These are phyloP conservation scores for Drosophila nasuta DNA, from an alignment of 1,140 invertebrate genomes.

Conservation along the genomic window DNA sequence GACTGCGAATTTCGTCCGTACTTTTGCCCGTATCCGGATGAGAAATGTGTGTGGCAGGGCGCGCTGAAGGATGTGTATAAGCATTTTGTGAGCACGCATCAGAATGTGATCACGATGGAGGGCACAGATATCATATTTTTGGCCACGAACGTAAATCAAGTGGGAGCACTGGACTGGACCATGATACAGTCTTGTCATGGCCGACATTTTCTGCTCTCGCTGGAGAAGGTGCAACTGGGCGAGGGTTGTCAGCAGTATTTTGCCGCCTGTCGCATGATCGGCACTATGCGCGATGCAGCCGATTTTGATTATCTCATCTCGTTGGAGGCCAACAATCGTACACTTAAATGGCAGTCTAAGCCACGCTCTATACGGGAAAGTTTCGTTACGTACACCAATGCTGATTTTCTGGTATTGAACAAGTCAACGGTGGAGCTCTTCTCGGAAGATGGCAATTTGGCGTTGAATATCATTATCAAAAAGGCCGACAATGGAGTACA, in stretches of 20 bases:
- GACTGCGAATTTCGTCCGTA: constrained; percentile 98
- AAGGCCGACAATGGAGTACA: constrained; percentile 8
- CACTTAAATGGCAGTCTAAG: constrained; percentile 99
- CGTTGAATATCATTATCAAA: constrained; percentile 97
- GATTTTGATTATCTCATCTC: constrained; percentile 99
- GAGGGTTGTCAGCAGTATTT: constrained; percentile 99
- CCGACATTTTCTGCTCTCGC: constrained; percentile 99
- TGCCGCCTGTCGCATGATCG: constrained; percentile 99
- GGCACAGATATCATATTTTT: constrained; percentile 99
- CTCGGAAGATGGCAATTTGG: constrained; percentile 99
- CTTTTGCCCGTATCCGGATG: constrained; percentile 99
- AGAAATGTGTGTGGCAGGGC: constrained; percentile 99
- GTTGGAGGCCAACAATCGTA: constrained; percentile 95
- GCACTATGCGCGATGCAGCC: constrained; percentile 98
- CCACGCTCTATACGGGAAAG: constrained; percentile 99
- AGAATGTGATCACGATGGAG: constrained; percentile 99
- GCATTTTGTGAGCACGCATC: constrained; percentile 97
- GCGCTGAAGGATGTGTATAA: constrained; percentile 96
- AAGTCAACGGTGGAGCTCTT: constrained; percentile 98
- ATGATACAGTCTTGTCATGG: constrained; percentile 99
- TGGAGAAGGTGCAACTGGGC: constrained; percentile 99
- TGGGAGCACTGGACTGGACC: constrained; percentile 99
- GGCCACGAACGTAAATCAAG: constrained; percentile 99
- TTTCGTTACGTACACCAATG: constrained; percentile 98
- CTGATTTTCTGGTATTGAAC: constrained; percentile 99